Base-by-base conservation (phyloP, 2,113 vertebrate genomes). In the Chloropsis cyanopogon region DNA sequence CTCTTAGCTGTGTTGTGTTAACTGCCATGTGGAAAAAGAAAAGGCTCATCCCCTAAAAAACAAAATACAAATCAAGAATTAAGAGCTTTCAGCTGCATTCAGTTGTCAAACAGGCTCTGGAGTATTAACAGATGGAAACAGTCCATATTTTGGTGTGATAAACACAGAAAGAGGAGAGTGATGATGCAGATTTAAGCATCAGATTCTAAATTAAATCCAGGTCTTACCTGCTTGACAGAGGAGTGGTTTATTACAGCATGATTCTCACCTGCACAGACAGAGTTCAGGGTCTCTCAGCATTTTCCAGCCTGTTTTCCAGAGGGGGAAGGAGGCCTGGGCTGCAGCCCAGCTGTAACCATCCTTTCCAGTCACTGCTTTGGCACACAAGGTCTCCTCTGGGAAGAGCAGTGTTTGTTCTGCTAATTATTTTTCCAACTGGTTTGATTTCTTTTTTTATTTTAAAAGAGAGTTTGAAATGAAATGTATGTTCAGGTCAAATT, bases 61-160 rank as follows among this genome's bases (percentile, higher is more conserved):
- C 33, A 68, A 72, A 88, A 86, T 8, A 66, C 33, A 90, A 90
- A 94, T 81, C 47, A 93, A 46, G 85, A 95, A 93, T 70, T 66
- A 88, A 97, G 94, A 89, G 85, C 44, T 90, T 92, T 90, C 96
- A 97, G 95, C 95, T 96, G 96, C 87, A 42, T 85, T 92, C 70
- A 37, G 87, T 91, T 92, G 75, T 93, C 87, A 96, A 88, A 95
- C 86, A 91, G 82, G 69, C 92, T 88, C 69, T 92, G 64, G 93
- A 97, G 83, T 75, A 90, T 64, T 81, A 93, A 56, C 86, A 94
- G 92, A 92, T 90, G 95, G 68, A 72, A 92, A 65, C 72, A 71
- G 64, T 53, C 15, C 17, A n/a, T 42, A 41, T 81, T 84, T 84
- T 66, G n/a, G 10, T 82, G 37, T 5, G 5, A 92, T 76, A 90